phyloP scores from a whole-genome alignment of 2,797 vertebrate genomes.

The Sciurus vulgaris region DNA sequence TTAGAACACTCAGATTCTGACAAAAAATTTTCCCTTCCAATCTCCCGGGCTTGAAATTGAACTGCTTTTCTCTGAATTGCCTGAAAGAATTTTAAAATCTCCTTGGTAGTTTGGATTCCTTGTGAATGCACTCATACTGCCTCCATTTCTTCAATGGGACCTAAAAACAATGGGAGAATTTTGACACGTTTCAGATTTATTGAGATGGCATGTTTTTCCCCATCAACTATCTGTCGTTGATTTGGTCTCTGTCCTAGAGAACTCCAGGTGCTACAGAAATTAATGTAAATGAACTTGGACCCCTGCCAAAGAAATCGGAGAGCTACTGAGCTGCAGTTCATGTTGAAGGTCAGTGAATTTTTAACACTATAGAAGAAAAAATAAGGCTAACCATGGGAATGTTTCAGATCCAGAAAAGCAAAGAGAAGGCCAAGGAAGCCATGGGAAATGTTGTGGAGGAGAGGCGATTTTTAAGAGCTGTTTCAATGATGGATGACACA shows the following conservation, averaged over 20 bases:
- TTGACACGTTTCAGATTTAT: background rate
- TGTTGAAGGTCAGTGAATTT: background rate
- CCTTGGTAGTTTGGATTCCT: background rate
- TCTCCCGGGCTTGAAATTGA: constrained; percentile 25
- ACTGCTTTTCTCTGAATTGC: constrained; percentile 33
- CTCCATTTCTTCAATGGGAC: constrained; percentile 10
- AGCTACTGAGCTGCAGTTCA: background rate
- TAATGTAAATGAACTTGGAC: background rate
- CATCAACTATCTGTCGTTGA: background rate
- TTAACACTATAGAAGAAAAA: background rate
- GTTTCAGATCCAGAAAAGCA: background rate
- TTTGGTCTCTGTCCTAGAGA: background rate
- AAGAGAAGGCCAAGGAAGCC: background rate
- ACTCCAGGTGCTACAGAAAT: background rate
- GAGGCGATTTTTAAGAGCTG: background rate
- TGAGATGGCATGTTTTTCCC: background rate
- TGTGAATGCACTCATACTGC: background rate
- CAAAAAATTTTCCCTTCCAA: constrained; percentile 8
- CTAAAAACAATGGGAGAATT: background rate
- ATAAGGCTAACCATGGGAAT: background rate
- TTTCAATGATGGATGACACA: background rate
- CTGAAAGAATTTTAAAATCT: constrained; percentile 34
- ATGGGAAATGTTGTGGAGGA: background rate
- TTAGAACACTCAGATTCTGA: constrained; percentile 55
- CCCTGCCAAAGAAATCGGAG: background rate